phyloP scores from a whole-genome alignment of 2,888 invertebrate genomes.

The Peribatodes rhomboidaria region DNA sequence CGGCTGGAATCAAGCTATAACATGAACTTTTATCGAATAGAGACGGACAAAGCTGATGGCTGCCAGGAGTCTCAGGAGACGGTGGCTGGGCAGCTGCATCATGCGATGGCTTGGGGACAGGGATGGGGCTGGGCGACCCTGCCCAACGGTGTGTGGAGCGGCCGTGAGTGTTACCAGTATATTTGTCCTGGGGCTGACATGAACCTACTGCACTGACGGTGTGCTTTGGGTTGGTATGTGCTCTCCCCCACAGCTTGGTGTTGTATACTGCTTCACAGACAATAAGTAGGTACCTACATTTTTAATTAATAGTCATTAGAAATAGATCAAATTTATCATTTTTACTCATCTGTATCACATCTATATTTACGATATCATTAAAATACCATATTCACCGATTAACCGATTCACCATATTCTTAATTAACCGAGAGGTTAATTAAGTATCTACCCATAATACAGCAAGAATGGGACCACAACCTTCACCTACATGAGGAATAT shows the following conservation, averaged over 20 bases:
- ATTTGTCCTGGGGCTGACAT: slow-evolving; percentile 19
- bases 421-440: too few species aligned
- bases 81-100: slow-evolving; percentile 74
- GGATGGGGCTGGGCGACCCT: slow-evolving; percentile 89
- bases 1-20: slow-evolving; percentile 31
- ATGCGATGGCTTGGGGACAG: slow-evolving; percentile 87
- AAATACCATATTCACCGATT: too few species aligned
- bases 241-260: slow-evolving; percentile 20
- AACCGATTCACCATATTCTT: too few species aligned
- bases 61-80: slow-evolving; percentile 65
- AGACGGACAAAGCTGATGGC: slow-evolving; percentile 56
- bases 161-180: slow-evolving; percentile 68
- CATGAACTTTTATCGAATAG: slow-evolving; percentile 39
- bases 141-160: slow-evolving; percentile 86
- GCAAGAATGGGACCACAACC: too few species aligned
- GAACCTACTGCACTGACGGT: slow-evolving; percentile 28
- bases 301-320: neutral
- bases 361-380: too few species aligned
- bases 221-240: slow-evolving; percentile 23
- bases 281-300: slow-evolving; percentile 15
- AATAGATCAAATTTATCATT: neutral
- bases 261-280: slow-evolving; percentile 11
- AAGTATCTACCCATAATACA: too few species aligned
- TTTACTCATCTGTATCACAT: neutral
- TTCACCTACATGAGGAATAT: too few species aligned